Base-by-base conservation (phyloP, 35 echinoderm and acorn worm genomes). In the Amphiura filiformis region DNA sequence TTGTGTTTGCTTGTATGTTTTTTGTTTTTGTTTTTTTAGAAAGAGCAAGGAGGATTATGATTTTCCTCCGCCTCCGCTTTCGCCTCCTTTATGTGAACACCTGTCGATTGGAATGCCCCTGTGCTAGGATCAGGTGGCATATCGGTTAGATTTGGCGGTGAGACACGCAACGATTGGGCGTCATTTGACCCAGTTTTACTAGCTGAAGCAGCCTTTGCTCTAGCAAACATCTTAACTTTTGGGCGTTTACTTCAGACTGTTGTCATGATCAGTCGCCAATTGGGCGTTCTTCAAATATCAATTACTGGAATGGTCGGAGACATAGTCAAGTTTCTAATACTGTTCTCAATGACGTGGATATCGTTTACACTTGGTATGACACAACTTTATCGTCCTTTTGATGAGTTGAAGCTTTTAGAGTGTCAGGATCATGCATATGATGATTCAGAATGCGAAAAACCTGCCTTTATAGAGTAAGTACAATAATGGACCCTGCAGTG, bases 251-350 rank as follows among this genome's bases (percentile, higher is more conserved):
- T 94, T 23, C 89, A 91, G 28, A 79, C 84, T 4, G 75, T 87
- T 17, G 49, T 80, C 20, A 20, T 80, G 28, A 40, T 94, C 65
- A 56, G 80, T 11, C 80, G 82, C 14, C 49, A 32, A 14, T 64
- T 94, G 3, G 93, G 93, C n/a, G 88, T 89, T 0, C 52, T 94
- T 13, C 84, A 77, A 37, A 90, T 94, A 39, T 90, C 93, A 11
- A 76, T 94, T 38, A 81, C n/a, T 37, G 76, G 88, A 22, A 91
- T 94, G 41, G 56, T 82, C n/a, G 1, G 18, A 78, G 89, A 85
- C 23, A 42, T 94, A 3, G 13, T 37, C 17, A 57, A 77, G 39
- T 94, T 94, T 65, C 31, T 77, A 14, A 39, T 80, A 32, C 52
- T 91, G 31, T 86, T 90, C 20, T 37, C 77, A 35, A 70, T 90